These are phyloP conservation scores for Notodonta dromedarius DNA, from an alignment of 2,888 invertebrate species.

Conservation along the genomic window DNA sequence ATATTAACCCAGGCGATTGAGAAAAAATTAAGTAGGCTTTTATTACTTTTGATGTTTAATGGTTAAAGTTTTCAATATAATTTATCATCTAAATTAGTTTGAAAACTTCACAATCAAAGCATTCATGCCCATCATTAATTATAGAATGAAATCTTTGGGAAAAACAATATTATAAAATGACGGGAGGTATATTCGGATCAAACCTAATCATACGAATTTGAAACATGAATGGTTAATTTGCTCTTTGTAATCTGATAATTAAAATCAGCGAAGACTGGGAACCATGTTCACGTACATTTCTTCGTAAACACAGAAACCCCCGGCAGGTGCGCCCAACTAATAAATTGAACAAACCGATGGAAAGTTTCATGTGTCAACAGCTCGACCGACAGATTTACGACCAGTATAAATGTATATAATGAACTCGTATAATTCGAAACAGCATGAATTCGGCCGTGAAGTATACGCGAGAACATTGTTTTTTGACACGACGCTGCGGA, in stretches of 20 bases:
- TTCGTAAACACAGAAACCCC: not conserved
- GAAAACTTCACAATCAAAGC: too few relatives aligned
- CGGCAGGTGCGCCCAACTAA: not conserved
- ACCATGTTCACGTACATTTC: not conserved
- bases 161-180: not conserved
- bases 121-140: not conserved
- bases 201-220: not conserved
- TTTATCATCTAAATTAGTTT: too few relatives aligned
- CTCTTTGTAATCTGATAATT: not conserved
- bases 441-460: constrained; percentile 37
- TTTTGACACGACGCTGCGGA: constrained; percentile 16
- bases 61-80: too few relatives aligned
- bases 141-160: not conserved
- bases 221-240: not conserved
- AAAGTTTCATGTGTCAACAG: constrained; percentile 20
- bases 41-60: too few relatives aligned
- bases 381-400: constrained; percentile 31
- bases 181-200: not conserved
- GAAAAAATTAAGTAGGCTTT: too few relatives aligned
- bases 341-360: not conserved
- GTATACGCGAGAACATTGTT: constrained; percentile 20
- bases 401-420: constrained; percentile 34
- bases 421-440: constrained; percentile 39
- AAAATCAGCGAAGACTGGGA: not conserved
- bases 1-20: constrained; percentile 12